Conservation (phyloP, 2,797 vertebrate species). For the Premnoplex brunnescens region DNA sequence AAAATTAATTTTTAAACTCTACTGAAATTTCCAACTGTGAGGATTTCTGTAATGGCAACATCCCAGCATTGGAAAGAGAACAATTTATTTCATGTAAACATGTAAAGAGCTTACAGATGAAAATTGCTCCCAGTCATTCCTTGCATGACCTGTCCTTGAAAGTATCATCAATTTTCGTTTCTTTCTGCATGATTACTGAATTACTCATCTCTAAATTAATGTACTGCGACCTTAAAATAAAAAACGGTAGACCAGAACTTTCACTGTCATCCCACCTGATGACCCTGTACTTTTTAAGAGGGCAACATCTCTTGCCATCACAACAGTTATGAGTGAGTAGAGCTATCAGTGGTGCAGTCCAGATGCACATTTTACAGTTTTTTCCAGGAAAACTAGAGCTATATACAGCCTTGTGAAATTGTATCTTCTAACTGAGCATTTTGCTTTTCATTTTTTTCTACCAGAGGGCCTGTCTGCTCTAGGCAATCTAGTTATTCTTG, state of each 20-base stretch:
- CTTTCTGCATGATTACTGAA: background rate
- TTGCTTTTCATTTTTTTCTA: background rate
- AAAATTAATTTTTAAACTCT: background rate
- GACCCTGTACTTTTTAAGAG: background rate
- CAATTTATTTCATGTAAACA: background rate
- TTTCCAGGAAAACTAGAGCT: background rate
- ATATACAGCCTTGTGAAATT: background rate
- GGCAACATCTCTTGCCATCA: background rate
- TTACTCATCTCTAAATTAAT: background rate
- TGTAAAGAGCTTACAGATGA: background rate
- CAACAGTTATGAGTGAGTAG: background rate
- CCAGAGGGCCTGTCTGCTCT: background rate
- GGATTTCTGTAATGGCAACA: background rate
- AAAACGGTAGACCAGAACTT: background rate
- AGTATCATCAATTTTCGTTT: background rate
- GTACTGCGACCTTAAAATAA: background rate
- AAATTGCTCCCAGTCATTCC: background rate
- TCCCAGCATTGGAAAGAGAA: background rate
- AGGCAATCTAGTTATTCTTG: background rate
- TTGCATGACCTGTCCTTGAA: background rate
- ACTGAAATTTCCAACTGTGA: background rate
- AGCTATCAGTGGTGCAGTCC: background rate
- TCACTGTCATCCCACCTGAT: background rate
- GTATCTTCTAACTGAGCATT: background rate
- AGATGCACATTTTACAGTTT: background rate